phyloP scores from a whole-genome alignment of 2,888 invertebrate species.

The Cryptocheilus praepositus region DNA sequence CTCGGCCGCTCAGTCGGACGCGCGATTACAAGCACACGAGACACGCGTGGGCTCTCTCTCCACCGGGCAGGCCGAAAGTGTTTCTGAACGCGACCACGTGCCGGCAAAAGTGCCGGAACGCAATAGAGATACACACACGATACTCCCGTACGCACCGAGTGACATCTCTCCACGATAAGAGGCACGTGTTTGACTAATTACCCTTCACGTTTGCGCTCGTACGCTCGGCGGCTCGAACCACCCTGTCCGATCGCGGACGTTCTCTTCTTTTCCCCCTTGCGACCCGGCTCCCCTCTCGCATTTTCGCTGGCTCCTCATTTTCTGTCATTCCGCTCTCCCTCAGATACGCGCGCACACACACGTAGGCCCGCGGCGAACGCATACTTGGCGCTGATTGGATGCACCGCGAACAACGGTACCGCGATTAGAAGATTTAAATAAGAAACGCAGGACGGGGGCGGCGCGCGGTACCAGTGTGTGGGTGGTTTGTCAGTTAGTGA shows the following conservation, averaged over 20 bases:
- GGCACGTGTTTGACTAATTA: conserved; percentile 3
- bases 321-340: too few relatives aligned
- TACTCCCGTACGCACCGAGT: too few relatives aligned
- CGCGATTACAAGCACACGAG: conserved; percentile 71
- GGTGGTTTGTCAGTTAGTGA: conserved; percentile 55
- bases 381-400: background rate
- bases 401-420: conserved; percentile 26
- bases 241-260: background rate
- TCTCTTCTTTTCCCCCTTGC: background rate
- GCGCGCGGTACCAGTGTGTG: conserved; percentile 37
- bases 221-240: background rate
- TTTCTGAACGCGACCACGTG: conserved; percentile 61
- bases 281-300: background rate
- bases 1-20: conserved; percentile 67
- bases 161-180: too few relatives aligned
- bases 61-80: conserved; percentile 49
- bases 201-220: background rate
- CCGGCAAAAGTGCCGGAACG: conserved; percentile 22
- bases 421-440: conserved; percentile 10
- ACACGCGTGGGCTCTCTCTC: conserved; percentile 62
- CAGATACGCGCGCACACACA: too few relatives aligned
- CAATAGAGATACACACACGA: too few relatives aligned
- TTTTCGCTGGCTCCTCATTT: background rate
- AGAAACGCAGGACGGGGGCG: conserved; percentile 15
- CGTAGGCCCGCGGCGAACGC: too few relatives aligned